phyloP scores from a whole-genome alignment of 2,888 invertebrate species.

The Diplazon laetatorius region DNA sequence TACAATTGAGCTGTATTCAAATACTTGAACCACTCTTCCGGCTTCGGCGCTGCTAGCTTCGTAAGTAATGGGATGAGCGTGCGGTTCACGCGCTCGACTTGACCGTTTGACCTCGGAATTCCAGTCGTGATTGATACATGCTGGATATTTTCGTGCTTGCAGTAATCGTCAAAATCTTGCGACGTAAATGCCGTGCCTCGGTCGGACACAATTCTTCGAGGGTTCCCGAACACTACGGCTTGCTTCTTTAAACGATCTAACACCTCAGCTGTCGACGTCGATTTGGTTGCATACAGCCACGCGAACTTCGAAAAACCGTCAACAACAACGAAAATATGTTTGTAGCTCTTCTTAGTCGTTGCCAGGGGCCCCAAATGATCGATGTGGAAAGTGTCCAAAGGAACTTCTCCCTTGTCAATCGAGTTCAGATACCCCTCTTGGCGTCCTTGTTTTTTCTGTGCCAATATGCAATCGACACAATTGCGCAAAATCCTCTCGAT shows the following conservation, averaged over 20 bases:
- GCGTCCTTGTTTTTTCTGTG: conserved; percentile 69
- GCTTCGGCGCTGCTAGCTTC: background rate
- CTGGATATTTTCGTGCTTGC: conserved; percentile 74
- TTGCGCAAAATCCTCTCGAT: conserved; percentile 53
- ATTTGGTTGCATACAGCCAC: conserved; percentile 73
- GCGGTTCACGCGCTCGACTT: conserved; percentile 76
- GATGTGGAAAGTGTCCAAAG: conserved; percentile 73
- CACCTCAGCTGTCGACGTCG: conserved; percentile 72
- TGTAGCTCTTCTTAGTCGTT: conserved; percentile 68
- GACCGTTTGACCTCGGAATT: conserved; percentile 77
- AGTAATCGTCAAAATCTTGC: conserved; percentile 75
- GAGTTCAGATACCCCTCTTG: conserved; percentile 74
- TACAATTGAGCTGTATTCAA: background rate
- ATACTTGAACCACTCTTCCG: background rate
- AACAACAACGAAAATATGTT: conserved; percentile 55
- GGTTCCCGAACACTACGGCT: conserved; percentile 78
- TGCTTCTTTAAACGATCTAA: conserved; percentile 73
- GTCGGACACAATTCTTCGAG: conserved; percentile 76
- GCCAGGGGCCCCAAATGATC: conserved; percentile 78
- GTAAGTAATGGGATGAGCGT: conserved; percentile 67
- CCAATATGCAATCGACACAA: conserved; percentile 63
- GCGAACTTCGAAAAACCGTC: conserved; percentile 66
- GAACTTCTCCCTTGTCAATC: conserved; percentile 73
- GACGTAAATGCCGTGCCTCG: conserved; percentile 78
- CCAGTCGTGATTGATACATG: conserved; percentile 73